A percentile compares a stretch with the other conserved stretches of the same genome.
phyloP scores from a whole-genome alignment of 2,888 invertebrate species.

The Hartigia nigra region DNA sequence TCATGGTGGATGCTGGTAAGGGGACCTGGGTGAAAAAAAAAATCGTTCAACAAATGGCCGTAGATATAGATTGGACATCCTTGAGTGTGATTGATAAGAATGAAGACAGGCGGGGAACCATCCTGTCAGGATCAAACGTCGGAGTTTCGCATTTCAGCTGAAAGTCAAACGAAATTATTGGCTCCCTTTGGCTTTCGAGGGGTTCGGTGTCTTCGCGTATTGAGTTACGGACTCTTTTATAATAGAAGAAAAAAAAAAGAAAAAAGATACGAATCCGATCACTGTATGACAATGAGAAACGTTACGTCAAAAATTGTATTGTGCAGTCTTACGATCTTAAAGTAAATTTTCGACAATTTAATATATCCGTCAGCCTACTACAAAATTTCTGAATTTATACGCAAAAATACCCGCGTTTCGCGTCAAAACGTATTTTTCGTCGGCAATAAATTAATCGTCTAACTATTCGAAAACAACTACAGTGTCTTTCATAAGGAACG shows the following conservation, averaged over 20 bases:
- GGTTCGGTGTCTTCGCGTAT: background rate
- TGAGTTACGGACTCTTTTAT: background rate
- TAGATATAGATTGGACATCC: conserved; percentile 2
- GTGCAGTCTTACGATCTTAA: background rate
- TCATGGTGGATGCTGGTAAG: background rate
- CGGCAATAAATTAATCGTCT: background rate
- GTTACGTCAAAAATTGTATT: background rate
- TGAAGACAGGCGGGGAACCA: conserved; percentile 7
- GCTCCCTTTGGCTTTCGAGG: background rate
- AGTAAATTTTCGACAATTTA: background rate
- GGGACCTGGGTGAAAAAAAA: background rate
- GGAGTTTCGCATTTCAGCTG: background rate
- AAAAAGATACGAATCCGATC: background rate
- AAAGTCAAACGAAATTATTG: background rate
- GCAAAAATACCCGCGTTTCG: no score
- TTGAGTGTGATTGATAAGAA: conserved; percentile 29
- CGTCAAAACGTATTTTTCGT: no score
- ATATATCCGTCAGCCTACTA: no score
- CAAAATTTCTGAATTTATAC: no score
- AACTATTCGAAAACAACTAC: background rate
- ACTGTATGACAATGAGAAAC: background rate
- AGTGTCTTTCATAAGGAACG: background rate
- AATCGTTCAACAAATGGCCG: background rate
- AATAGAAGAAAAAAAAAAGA: background rate
- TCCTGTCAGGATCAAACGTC: background rate